Conservation (phyloP, 2,888 invertebrate genomes). For the Heliothis peltigera region DNA sequence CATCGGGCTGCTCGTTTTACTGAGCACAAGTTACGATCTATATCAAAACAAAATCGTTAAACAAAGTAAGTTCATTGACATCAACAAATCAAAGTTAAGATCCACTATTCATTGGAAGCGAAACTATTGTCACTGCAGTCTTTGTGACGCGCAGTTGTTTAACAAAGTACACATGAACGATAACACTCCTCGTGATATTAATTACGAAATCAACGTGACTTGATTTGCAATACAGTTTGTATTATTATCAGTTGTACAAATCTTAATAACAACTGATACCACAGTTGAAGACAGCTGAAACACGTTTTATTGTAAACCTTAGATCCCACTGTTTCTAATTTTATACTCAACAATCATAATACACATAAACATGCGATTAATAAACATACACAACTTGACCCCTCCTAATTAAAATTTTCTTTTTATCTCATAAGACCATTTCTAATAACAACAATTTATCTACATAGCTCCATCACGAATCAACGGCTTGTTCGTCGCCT, state of each 20-base stretch:
- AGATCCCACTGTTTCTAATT: too few relatives aligned
- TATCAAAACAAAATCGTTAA: conserved; percentile 64
- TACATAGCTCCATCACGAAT: conserved; percentile 59
- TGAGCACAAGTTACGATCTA: conserved; percentile 74
- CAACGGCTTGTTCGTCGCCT: conserved; percentile 65
- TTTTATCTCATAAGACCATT: not conserved
- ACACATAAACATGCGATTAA: too few relatives aligned
- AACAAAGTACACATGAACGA: conserved; percentile 26
- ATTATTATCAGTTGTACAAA: not conserved
- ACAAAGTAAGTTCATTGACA: conserved; percentile 63
- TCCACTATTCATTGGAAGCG: not conserved
- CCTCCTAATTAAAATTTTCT: too few relatives aligned
- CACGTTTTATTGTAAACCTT: too few relatives aligned
- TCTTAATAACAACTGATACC: conserved; percentile 3
- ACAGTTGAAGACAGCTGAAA: not conserved
- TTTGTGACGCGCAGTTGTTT: conserved; percentile 14
- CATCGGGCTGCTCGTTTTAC: conserved; percentile 62
- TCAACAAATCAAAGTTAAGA: not conserved
- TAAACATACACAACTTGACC: too few relatives aligned
- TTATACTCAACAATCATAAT: too few relatives aligned
- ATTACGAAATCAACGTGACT: conserved; percentile 35
- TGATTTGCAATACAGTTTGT: conserved; percentile 13
- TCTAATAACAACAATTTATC: not conserved
- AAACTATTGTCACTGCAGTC: conserved; percentile 1
- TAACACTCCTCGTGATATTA: conserved; percentile 29